Percentiles rank a stretch among this genome's conserved stretches.
phyloP scores from a whole-genome alignment of 2,888 invertebrate genomes.

The Serripes groenlandicus region DNA sequence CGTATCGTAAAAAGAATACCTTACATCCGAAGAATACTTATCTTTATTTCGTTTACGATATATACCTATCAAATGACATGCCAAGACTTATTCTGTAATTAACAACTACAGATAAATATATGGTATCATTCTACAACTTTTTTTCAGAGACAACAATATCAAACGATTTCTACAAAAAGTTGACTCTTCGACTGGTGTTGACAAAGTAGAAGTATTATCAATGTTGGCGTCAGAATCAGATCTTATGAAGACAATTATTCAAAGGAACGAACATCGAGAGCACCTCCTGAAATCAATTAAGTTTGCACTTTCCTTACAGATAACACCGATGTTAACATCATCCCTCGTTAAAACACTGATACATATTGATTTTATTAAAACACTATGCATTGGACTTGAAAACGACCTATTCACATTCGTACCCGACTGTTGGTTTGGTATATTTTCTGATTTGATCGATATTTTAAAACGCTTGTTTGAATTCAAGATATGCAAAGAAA shows the following conservation, averaged over 20 bases:
- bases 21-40: too few species aligned
- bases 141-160: background rate
- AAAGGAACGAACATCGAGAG: background rate
- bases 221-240: background rate
- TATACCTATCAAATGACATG: too few species aligned
- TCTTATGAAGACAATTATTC: background rate
- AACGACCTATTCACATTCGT: background rate
- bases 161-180: background rate
- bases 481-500: background rate
- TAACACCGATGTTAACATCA: background rate
- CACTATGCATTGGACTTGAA: background rate
- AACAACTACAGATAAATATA: too few species aligned
- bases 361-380: background rate
- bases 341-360: background rate
- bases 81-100: too few species aligned
- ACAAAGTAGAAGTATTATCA: background rate
- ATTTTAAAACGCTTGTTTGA: background rate
- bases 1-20: too few species aligned
- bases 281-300: background rate
- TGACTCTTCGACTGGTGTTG: background rate
- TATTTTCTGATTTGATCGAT: background rate
- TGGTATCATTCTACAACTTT: too few species aligned
- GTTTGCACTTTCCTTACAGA: background rate
- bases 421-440: background rate
- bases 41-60: too few species aligned